phyloP scores from a whole-genome alignment of 2,113 vertebrate species.

The Charadrius vociferus region DNA sequence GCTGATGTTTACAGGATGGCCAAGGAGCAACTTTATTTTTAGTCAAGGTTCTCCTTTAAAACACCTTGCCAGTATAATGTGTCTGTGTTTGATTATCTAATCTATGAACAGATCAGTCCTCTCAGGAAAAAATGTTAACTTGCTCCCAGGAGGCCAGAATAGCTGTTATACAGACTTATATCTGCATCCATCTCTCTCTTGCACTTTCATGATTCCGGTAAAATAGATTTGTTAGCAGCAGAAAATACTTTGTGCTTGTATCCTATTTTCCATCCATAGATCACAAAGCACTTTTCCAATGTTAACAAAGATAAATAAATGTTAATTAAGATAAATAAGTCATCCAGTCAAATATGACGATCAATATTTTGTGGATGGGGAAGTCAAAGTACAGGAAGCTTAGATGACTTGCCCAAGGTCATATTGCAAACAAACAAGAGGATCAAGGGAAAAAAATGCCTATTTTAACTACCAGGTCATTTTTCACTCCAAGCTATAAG shows the following conservation, averaged over 20 bases:
- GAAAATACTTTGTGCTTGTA: background rate
- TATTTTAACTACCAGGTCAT: background rate
- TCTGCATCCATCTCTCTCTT: constrained; percentile 9
- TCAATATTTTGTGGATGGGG: background rate
- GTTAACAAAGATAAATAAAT: background rate
- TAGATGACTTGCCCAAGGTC: background rate
- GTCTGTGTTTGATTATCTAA: constrained; percentile 54
- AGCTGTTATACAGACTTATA: constrained; percentile 4
- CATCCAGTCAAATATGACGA: background rate
- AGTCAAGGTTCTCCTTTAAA: constrained; percentile 57
- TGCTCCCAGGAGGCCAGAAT: constrained; percentile 15
- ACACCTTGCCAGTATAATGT: background rate
- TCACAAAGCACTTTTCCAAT: background rate
- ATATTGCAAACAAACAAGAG: background rate
- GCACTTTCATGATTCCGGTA: background rate
- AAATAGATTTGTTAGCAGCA: background rate
- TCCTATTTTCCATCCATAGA: background rate
- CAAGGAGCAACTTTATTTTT: constrained; percentile 23
- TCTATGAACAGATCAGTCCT: constrained; percentile 52
- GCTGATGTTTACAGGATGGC: background rate
- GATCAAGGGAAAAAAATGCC: background rate
- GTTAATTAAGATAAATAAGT: background rate
- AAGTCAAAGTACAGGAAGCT: background rate
- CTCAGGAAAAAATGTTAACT: constrained; percentile 44
- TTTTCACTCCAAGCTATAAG: background rate